Conservation (phyloP, 1,140 invertebrate species). For the Centruroides vittatus region DNA sequence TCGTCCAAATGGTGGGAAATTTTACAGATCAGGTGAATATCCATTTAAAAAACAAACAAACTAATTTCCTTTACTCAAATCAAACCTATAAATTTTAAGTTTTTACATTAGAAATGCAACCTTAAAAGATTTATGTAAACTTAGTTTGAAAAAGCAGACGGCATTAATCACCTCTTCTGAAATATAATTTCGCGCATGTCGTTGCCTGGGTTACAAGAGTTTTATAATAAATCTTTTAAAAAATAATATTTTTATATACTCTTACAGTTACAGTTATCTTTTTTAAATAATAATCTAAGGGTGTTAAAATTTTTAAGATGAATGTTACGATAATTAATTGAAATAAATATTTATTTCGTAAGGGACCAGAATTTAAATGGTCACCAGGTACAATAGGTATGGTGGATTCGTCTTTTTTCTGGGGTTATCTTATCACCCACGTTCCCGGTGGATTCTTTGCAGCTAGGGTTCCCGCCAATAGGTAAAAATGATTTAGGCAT, state of each 20-base stretch:
- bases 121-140: too few species aligned
- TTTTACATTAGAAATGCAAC: background rate
- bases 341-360: too few species aligned
- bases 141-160: background rate
- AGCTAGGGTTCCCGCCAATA: conserved; percentile 91
- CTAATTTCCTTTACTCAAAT: background rate
- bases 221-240: background rate
- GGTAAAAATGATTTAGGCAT: conserved; percentile 30
- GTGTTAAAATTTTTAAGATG: too few species aligned
- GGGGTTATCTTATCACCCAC: conserved; percentile 96
- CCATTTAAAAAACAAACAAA: background rate
- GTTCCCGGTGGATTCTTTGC: conserved; percentile 96
- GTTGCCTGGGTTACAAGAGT: background rate
- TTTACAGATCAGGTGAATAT: conserved; percentile 23
- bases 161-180: background rate
- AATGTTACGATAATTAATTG: too few species aligned
- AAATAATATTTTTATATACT: too few species aligned
- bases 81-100: background rate
- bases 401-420: conserved; percentile 97
- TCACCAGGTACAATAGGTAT: conserved; percentile 54
- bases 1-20: conserved; percentile 51
- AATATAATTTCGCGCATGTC: background rate
- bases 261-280: too few species aligned
- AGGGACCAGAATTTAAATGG: conserved; percentile 63
- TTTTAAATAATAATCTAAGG: too few species aligned